Evolutionary conservation across 2,888 invertebrate genomes (phyloP).

Genomic region (Scaptomyza tumidula): DNA sequence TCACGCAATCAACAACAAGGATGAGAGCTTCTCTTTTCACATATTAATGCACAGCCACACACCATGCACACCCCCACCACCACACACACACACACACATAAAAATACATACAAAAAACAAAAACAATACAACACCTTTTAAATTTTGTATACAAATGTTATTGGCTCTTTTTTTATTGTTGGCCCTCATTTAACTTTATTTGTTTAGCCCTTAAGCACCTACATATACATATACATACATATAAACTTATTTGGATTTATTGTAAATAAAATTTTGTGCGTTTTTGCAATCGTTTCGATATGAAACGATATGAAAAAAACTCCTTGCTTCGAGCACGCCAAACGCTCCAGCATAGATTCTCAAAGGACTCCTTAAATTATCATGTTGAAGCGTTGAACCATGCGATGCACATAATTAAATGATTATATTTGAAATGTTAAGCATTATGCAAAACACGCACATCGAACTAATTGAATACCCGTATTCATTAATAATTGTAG

Average conservation of each 20-base stretch:
- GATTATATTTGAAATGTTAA: conserved; percentile 29
- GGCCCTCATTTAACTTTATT: conserved; percentile 49
- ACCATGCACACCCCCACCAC: conserved; percentile 26
- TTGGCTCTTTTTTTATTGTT: conserved; percentile 54
- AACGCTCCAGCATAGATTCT: conserved; percentile 26
- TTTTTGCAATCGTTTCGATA: conserved; percentile 61
- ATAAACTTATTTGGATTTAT: conserved; percentile 43
- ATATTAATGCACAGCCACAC: conserved; percentile 48
- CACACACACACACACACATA: conserved; percentile 8
- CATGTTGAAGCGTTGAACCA: conserved; percentile 21
- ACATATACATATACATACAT: conserved; percentile 13
- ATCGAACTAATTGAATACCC: conserved; percentile 46
- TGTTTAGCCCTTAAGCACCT: conserved; percentile 52
- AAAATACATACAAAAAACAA: conserved; percentile 10
- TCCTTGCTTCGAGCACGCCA: conserved; percentile 24
- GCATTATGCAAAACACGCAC: conserved; percentile 78
- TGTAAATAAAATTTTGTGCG: conserved; percentile 70
- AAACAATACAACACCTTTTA: conserved; percentile 29
- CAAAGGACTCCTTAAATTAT: not conserved
- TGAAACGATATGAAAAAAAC: conserved; percentile 19
- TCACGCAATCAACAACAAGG: conserved; percentile 44
- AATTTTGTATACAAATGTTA: conserved; percentile 51
- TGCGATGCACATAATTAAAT: conserved; percentile 27
- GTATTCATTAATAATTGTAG: conserved; percentile 23
- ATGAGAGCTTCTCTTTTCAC: conserved; percentile 53